Evolutionary conservation across 2,888 invertebrate genomes (phyloP).

Genomic region (Tipula confusa): DNA sequence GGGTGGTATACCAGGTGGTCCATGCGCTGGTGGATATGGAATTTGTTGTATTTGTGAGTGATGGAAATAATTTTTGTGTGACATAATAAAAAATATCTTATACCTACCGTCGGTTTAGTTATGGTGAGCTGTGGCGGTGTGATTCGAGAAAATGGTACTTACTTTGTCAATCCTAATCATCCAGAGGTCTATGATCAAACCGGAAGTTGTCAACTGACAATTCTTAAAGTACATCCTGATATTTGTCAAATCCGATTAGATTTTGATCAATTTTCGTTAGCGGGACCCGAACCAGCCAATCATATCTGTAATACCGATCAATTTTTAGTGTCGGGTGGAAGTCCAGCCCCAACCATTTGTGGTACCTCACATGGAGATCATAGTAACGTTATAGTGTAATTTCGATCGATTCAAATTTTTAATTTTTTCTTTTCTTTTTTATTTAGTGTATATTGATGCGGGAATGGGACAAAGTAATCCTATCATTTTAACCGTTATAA

Average conservation of each 20-base stretch:
- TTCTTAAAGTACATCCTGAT: slow-evolving; percentile 70
- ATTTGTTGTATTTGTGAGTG: slow-evolving; percentile 48
- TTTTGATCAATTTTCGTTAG: slow-evolving; percentile 70
- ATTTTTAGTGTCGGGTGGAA: slow-evolving; percentile 78
- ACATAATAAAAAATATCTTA: neutral
- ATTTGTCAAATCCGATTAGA: slow-evolving; percentile 84
- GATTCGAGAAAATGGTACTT: slow-evolving; percentile 75
- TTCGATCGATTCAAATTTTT: too few relatives aligned
- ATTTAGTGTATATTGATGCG: slow-evolving; percentile 77
- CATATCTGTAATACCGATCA: slow-evolving; percentile 80
- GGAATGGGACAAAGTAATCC: slow-evolving; percentile 66
- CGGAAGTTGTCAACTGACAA: slow-evolving; percentile 78
- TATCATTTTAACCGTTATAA: slow-evolving; percentile 74
- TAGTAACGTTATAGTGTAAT: slow-evolving; percentile 53
- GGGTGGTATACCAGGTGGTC: slow-evolving; percentile 70
- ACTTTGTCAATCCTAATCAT: slow-evolving; percentile 80
- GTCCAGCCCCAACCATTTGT: slow-evolving; percentile 74
- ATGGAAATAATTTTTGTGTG: slow-evolving; percentile 27
- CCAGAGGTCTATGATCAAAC: slow-evolving; percentile 70
- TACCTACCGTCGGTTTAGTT: slow-evolving; percentile 52
- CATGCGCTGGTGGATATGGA: slow-evolving; percentile 62
- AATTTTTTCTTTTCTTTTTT: too few relatives aligned
- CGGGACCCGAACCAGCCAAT: slow-evolving; percentile 71
- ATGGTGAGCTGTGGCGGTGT: slow-evolving; percentile 74
- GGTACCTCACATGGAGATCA: slow-evolving; percentile 77